Evolutionary conservation across 2,113 vertebrate genomes (phyloP).

Genomic region (Pterophyllum scalare): DNA sequence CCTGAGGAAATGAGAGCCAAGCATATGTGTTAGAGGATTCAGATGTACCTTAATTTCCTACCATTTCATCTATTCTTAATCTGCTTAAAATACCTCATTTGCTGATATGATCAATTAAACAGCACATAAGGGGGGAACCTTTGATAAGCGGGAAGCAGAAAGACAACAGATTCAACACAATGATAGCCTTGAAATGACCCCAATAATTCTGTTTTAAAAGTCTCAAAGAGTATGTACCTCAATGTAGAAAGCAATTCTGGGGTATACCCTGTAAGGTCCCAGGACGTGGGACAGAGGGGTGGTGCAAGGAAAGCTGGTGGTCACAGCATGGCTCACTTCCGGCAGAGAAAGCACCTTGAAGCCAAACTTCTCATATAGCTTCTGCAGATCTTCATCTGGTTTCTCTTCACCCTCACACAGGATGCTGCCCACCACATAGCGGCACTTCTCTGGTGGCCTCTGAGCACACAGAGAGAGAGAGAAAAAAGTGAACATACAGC

Average conservation of each 20-base stretch:
- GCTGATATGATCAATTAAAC: slow-evolving; percentile 70
- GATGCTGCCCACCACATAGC: slow-evolving; percentile 90
- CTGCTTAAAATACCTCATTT: slow-evolving; percentile 57
- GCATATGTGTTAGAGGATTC: slow-evolving; percentile 35
- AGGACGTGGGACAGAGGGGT: slow-evolving; percentile 88
- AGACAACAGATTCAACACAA: slow-evolving; percentile 21
- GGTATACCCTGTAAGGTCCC: slow-evolving; percentile 88
- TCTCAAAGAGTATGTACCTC: slow-evolving; percentile 81
- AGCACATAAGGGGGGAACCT: slow-evolving; percentile 33
- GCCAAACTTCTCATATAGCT: slow-evolving; percentile 89
- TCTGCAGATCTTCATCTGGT: slow-evolving; percentile 86
- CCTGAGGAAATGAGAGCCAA: slow-evolving; percentile 54
- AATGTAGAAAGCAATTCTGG: slow-evolving; percentile 87
- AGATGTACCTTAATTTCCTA: slow-evolving; percentile 47
- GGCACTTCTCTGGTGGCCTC: slow-evolving; percentile 88
- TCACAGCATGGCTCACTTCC: slow-evolving; percentile 92
- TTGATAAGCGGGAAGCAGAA: slow-evolving; percentile 27
- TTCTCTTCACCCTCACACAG: slow-evolving; percentile 89
- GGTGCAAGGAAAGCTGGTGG: slow-evolving; percentile 88
- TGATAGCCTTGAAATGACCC: background rate
- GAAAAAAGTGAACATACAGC: background rate
- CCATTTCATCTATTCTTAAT: slow-evolving; percentile 71
- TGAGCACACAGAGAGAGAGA: slow-evolving; percentile 50
- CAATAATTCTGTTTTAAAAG: background rate
- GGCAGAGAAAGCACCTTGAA: slow-evolving; percentile 94